phyloP scores from a whole-genome alignment of 2,797 vertebrate species.

The Molossus alvarezi region DNA sequence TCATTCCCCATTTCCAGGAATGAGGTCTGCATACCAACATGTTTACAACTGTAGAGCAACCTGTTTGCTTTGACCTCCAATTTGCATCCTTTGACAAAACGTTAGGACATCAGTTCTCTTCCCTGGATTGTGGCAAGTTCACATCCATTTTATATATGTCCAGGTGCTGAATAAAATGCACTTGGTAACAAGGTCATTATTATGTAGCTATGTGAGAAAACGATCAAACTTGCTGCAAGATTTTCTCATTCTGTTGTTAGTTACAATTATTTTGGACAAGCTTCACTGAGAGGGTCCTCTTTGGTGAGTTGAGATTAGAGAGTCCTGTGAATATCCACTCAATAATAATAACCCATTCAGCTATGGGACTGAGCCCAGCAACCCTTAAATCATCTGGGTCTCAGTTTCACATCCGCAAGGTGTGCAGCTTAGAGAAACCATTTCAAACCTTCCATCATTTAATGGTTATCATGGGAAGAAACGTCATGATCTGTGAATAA shows the following conservation, averaged over 20 bases:
- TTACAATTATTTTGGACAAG: not conserved
- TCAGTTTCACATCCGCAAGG: not conserved
- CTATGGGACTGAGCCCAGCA: not conserved
- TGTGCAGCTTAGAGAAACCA: not conserved
- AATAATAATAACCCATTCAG: not conserved
- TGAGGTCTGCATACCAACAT: not conserved
- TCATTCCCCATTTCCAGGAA: constrained; percentile 7
- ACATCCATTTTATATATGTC: not conserved
- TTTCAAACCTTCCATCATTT: not conserved
- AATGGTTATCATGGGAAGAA: not conserved
- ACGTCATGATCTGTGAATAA: not conserved
- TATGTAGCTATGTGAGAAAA: not conserved
- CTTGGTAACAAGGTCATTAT: not conserved
- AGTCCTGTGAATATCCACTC: not conserved
- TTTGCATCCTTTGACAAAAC: constrained; percentile 1
- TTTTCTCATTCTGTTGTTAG: not conserved
- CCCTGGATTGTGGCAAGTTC: not conserved
- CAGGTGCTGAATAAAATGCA: not conserved
- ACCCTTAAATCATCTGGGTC: not conserved
- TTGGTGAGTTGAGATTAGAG: not conserved
- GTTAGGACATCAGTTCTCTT: not conserved
- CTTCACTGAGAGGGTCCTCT: not conserved
- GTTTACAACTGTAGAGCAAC: not conserved
- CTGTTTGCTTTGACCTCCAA: not conserved
- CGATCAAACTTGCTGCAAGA: not conserved